Conservation (phyloP, 2,797 vertebrate genomes). For the Syndactyla subalaris region DNA sequence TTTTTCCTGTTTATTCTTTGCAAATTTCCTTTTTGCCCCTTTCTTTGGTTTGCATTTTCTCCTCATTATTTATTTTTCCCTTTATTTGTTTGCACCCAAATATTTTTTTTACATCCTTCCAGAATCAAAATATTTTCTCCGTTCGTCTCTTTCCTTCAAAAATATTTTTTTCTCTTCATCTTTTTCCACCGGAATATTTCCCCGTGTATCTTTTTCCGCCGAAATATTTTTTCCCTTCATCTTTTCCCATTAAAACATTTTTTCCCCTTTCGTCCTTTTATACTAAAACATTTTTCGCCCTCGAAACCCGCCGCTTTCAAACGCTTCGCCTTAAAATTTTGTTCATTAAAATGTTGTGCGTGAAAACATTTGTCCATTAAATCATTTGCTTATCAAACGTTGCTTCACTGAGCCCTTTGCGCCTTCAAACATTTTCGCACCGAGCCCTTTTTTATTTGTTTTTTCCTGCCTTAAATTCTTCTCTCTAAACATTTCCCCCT, state of each 20-base stretch:
- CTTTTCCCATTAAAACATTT: not conserved
- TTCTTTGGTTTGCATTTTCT: not conserved
- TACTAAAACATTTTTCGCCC: not conserved
- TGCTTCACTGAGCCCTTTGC: not conserved
- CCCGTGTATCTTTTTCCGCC: not conserved
- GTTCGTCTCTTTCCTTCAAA: not conserved
- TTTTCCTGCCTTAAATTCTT: not conserved
- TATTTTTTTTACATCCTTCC: not conserved
- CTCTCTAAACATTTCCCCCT: not conserved
- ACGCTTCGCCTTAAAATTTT: not conserved
- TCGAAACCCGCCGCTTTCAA: not conserved
- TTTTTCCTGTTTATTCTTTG: not conserved
- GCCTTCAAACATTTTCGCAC: not conserved
- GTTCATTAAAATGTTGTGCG: not conserved
- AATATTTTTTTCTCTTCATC: not conserved
- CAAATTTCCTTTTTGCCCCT: not conserved
- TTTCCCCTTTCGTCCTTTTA: not conserved
- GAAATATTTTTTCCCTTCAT: not conserved
- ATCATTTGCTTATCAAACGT: not conserved
- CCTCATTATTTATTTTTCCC: not conserved
- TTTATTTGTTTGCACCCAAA: not conserved
- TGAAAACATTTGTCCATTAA: conserved; percentile 5
- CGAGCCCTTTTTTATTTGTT: not conserved
- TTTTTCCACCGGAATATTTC: not conserved
- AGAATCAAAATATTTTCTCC: not conserved